Evolutionary conservation across 1,140 invertebrate species (phyloP).

Genomic region (Choristoneura fumiferana): DNA sequence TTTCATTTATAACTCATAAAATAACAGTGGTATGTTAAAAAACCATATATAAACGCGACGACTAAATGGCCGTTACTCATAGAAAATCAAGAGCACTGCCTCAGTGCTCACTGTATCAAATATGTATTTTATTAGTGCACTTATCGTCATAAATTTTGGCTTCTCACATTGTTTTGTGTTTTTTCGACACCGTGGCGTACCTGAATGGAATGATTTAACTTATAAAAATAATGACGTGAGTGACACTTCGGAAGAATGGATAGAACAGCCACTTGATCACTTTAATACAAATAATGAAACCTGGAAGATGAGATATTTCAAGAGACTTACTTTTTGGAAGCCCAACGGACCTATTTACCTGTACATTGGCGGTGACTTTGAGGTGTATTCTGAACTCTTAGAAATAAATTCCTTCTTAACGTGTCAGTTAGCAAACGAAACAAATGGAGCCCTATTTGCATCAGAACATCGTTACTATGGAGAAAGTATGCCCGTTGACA

Average conservation of each 20-base stretch:
- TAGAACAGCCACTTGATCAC: slow-evolving; percentile 24
- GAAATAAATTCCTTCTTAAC: slow-evolving; percentile 20
- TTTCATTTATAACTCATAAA: too few species aligned
- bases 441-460: slow-evolving; percentile 45
- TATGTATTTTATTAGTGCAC: too few species aligned
- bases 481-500: slow-evolving; percentile 81
- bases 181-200: too few species aligned
- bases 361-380: slow-evolving; percentile 78
- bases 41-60: too few species aligned
- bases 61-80: too few species aligned
- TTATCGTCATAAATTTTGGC: too few species aligned
- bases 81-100: too few species aligned
- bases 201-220: too few species aligned
- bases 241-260: slow-evolving; percentile 2
- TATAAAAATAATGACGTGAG: too few species aligned
- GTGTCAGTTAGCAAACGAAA: slow-evolving; percentile 68
- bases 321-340: slow-evolving; percentile 20
- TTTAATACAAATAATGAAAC: slow-evolving; percentile 19
- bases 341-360: slow-evolving; percentile 80
- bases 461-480: slow-evolving; percentile 92
- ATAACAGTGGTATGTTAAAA: too few species aligned
- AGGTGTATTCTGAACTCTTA: slow-evolving; percentile 28
- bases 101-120: too few species aligned
- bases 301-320: slow-evolving; percentile 25
- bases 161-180: too few species aligned